phyloP scores from a whole-genome alignment of 64 coral and sea anemone genomes.

The Stylophora pistillata region DNA sequence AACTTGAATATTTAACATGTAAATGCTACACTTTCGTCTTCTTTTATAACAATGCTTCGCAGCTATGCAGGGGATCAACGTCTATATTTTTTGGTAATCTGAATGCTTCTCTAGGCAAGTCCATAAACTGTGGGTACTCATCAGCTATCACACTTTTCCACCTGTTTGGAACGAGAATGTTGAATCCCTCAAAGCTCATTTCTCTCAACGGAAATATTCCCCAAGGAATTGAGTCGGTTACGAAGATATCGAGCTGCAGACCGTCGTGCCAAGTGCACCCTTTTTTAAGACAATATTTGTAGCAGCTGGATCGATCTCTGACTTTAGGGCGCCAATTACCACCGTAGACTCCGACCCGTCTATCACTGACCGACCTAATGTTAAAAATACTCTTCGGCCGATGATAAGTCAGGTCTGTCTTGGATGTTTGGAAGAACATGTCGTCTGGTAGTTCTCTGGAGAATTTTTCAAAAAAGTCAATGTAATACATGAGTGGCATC shows the following conservation, averaged over 20 bases:
- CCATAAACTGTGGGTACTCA: no score
- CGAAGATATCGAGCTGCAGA: slow-evolving; percentile 35
- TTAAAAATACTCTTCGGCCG: background rate
- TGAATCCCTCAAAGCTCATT: no score
- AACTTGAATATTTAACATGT: no score
- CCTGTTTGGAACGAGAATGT: no score
- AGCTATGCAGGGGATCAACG: no score
- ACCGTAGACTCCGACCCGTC: background rate
- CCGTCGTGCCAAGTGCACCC: slow-evolving; percentile 38
- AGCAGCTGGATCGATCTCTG: slow-evolving; percentile 36
- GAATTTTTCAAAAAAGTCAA: slow-evolving; percentile 18
- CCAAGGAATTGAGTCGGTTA: background rate
- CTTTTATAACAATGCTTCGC: no score
- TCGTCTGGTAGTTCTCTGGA: slow-evolving; percentile 29
- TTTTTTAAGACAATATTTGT: background rate
- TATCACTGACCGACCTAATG: background rate
- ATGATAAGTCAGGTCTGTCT: background rate
- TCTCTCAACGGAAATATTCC: no score
- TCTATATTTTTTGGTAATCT: no score
- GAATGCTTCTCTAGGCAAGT: no score
- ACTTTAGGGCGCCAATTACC: slow-evolving; percentile 6
- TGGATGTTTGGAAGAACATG: slow-evolving; percentile 52
- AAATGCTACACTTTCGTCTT: no score
- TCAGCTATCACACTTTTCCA: no score
- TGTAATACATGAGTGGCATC: slow-evolving; percentile 30